phyloP scores from a whole-genome alignment of 2,888 invertebrate genomes.

The Eristalinus aeneus region DNA sequence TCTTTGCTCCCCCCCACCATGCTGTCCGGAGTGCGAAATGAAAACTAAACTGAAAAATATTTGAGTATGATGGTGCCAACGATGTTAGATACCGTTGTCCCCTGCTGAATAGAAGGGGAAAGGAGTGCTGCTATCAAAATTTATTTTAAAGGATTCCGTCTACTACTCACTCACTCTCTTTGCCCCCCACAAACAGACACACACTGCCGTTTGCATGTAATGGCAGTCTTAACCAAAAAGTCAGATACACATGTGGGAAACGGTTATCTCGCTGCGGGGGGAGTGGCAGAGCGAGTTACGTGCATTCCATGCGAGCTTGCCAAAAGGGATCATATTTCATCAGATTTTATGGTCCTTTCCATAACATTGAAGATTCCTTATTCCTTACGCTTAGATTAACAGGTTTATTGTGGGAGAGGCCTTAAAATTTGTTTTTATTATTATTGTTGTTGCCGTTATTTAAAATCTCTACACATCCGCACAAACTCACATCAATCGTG shows the following conservation, averaged over 20 bases:
- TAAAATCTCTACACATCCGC: slow-evolving; percentile 32
- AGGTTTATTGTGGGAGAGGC: slow-evolving; percentile 51
- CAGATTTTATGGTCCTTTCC: slow-evolving; percentile 57
- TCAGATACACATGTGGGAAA: not conserved
- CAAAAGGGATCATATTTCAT: slow-evolving; percentile 54
- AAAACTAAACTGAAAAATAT: slow-evolving; percentile 51
- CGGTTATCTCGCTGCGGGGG: too few species aligned
- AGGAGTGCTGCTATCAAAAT: slow-evolving; percentile 39
- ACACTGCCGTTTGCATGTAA: not conserved
- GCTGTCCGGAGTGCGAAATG: slow-evolving; percentile 8
- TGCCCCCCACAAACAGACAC: not conserved
- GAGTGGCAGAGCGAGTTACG: slow-evolving; percentile 14
- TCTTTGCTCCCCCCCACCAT: not conserved
- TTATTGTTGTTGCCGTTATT: slow-evolving; percentile 60
- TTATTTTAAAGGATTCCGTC: slow-evolving; percentile 34
- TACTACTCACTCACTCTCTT: not conserved
- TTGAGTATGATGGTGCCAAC: slow-evolving; percentile 36
- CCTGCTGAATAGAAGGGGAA: slow-evolving; percentile 21
- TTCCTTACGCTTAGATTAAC: slow-evolving; percentile 63
- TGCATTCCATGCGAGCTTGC: slow-evolving; percentile 55
- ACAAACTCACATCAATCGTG: not conserved
- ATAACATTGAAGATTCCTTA: slow-evolving; percentile 63
- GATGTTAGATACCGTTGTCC: slow-evolving; percentile 12
- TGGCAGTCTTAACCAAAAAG: not conserved
- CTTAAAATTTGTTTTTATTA: slow-evolving; percentile 63